Base-by-base conservation (phyloP, 2,888 invertebrate genomes). In the Merodon equestris region DNA sequence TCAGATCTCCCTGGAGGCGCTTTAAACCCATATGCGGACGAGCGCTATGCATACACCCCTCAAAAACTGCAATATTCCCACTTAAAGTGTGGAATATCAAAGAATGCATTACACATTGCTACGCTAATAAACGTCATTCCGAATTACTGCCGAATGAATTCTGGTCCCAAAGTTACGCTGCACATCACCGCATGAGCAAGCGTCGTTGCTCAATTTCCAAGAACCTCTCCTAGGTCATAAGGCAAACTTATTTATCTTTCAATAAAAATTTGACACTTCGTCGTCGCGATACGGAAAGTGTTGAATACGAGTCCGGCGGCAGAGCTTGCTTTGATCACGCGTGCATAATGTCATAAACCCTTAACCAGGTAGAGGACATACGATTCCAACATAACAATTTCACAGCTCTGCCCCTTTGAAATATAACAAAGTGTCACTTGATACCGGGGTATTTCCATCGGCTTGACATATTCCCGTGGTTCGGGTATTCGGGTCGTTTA, bases 211-310 rank as follows among this genome's bases (percentile, higher is more conserved):
- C 4, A 9, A 50, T 14, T 56, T 61, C 67, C 53, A 60, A 9
- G 60, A 61, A 67, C 61, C 51, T 64, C 57, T 44, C 64, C 38
- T 15, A 45, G 74, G 75, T 75, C 75, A 64, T 44, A 54, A 54
- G 70, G 40, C 48, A 51, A 58, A 9, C 34, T 51, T 53, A 47
- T 64, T 54, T 54, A 56, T 64, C 54, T 12, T 54, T 56, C 47
- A 60, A 70, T 48, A 64, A 36, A 58, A 70, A 54, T 60, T 70
- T 68, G 75, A 70, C 75, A 70, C 75, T 70, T 51, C 51, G 18
- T n/a, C 34, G n/a, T 10, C 13, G 9, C 3, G 13, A n/a, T 14
- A 17, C 15, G 10, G 27, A 57, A 38, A 61, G 70, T 70, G 63
- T 54, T 48, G 57, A 75, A 54, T 64, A 42, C 10, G 13, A 48